phyloP scores from a whole-genome alignment of 1,140 invertebrate species.

The Meloidogyne exigua region DNA sequence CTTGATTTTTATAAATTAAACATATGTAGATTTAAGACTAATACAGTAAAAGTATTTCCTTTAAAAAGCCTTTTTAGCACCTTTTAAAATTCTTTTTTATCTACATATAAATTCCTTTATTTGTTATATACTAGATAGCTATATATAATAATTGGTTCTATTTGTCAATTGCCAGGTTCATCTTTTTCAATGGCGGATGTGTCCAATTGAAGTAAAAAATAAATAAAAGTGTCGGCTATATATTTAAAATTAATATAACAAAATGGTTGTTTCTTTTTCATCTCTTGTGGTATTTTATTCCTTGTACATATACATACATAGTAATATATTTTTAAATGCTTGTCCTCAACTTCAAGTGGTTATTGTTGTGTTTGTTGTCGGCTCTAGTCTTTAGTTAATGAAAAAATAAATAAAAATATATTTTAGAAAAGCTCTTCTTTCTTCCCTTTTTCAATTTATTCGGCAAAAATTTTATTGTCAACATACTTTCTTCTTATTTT shows the following conservation, averaged over 20 bases:
- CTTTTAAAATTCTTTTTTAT: not conserved
- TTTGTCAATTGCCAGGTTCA: slow-evolving; percentile 1
- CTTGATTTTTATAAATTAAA: too few species aligned
- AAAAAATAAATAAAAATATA: too few species aligned
- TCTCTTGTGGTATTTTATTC: not conserved
- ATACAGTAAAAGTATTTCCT: not conserved
- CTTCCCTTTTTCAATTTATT: not conserved
- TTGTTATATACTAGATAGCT: too few species aligned
- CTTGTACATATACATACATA: too few species aligned
- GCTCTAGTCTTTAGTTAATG: not conserved
- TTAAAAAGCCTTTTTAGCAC: not conserved
- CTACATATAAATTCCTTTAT: not conserved
- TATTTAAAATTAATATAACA: not conserved
- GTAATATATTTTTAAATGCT: too few species aligned
- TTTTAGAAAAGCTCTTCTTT: not conserved
- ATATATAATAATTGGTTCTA: slow-evolving; percentile 1
- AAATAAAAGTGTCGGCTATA: not conserved
- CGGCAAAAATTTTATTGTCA: not conserved
- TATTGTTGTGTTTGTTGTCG: not conserved
- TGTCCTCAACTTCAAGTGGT: not conserved
- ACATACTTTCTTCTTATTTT: not conserved
- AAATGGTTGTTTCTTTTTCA: not conserved
- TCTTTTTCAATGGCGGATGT: not conserved
- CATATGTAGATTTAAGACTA: too few species aligned
- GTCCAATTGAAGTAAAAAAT: not conserved